Conservation (phyloP, 2,113 vertebrate genomes). For the Lasiurus borealis region DNA sequence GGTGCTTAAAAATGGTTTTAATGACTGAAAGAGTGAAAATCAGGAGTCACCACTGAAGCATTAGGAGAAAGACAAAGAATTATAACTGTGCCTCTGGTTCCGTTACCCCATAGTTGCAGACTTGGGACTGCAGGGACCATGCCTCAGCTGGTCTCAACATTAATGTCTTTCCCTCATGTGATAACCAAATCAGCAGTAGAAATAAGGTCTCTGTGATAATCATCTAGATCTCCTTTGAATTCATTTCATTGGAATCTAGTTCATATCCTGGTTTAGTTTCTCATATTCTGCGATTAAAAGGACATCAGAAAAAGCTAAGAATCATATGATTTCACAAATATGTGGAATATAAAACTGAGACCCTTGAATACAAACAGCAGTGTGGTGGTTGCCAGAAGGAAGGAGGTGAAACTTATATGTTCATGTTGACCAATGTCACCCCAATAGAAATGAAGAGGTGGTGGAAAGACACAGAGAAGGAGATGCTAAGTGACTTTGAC, state of each 20-base stretch:
- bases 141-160: neutral
- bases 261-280: neutral
- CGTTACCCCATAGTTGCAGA: neutral
- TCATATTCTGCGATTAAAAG: neutral
- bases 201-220: neutral
- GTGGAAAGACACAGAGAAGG: neutral
- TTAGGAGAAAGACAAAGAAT: neutral
- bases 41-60: neutral
- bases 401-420: no score
- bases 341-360: no score
- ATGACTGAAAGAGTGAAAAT: no score
- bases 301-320: no score
- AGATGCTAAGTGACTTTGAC: neutral
- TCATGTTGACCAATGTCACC: no score
- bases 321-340: no score
- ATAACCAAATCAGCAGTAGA: neutral
- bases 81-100: neutral
- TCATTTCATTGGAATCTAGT: neutral
- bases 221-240: neutral
- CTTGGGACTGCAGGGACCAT: neutral
- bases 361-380: no score
- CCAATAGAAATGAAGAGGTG: no score
- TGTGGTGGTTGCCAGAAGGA: no score
- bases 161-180: neutral
- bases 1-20: no score